These are phyloP conservation scores for Drosophila stalkeri DNA, from an alignment of 2,888 invertebrate genomes.

Conservation along the genomic window DNA sequence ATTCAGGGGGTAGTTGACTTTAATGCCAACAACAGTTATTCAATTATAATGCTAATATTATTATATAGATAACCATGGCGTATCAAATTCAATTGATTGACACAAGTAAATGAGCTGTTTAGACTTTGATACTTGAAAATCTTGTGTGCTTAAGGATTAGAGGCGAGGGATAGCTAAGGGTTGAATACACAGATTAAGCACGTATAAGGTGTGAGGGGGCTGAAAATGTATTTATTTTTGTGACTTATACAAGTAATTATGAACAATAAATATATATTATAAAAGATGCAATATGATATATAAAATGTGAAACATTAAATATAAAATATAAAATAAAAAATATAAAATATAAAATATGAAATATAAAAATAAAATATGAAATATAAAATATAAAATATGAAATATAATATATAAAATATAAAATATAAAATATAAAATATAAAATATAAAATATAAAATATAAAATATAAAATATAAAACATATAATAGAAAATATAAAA, in stretches of 20 bases:
- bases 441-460: neutral
- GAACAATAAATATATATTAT: no score
- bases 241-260: no score
- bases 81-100: conserved; percentile 1
- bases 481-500: neutral
- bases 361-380: neutral
- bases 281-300: no score
- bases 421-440: neutral
- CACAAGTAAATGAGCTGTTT: conserved; percentile 8
- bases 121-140: neutral
- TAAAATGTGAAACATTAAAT: no score
- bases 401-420: neutral
- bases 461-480: neutral
- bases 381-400: neutral
- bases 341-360: neutral
- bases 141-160: neutral
- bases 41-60: conserved; percentile 23
- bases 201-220: neutral
- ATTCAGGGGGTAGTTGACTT: neutral
- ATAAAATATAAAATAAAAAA: neutral
- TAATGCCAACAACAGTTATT: conserved; percentile 21
- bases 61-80: neutral
- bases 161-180: neutral
- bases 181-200: neutral
- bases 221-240: neutral